Base-by-base conservation (phyloP, 2,797 vertebrate species). In the Peromyscus aztecus region DNA sequence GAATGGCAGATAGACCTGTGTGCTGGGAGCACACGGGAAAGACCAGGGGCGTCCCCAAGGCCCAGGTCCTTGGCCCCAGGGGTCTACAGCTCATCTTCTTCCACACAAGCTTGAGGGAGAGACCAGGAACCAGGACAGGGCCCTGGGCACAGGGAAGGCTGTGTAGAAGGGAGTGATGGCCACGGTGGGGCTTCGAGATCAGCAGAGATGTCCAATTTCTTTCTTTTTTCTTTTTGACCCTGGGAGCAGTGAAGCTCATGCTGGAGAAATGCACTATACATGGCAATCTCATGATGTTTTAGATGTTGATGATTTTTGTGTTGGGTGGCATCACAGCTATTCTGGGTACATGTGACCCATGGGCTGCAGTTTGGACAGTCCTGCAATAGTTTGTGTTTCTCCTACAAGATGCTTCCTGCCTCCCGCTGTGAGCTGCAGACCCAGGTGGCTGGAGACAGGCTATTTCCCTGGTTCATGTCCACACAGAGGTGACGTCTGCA, bases 41-140 rank as follows among this genome's bases (percentile, higher is more conserved):
- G 82, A 1, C 2, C 0, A 2, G 55, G n/a, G 24, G 7, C 1
- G 17, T 37, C 29, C 75, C 13, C 0, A 46, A 34, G 10, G 4
- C 8, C 6, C 4, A n/a, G 5, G 4, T 1, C 0, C 21, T 34
- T 3, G 27, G 21, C 49, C 49, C 34, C 5, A 77, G 29, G 24
- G 11, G 5, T 29, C 24, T 16, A 43, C 12, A 59, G 46, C 34
- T 73, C n/a, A 29, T 40, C 49, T 52, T 73, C 8, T 9, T 75
- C 29, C 19, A 23, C 6, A 34, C 9, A 12, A 31, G 4, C 37
- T 11, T 59, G 37, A 89, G 12, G 49, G 43, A 37, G 40, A 43
- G 52, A 40, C n/a, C 67, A 13, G 67, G 65, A 13, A 43, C 52
- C 27, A 69, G 76, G 61, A 43, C 2, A 0, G 49, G 52, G 27